These are phyloP conservation scores for Ormyrus rosae DNA, from an alignment of 2,888 invertebrate species.

Conservation along the genomic window DNA sequence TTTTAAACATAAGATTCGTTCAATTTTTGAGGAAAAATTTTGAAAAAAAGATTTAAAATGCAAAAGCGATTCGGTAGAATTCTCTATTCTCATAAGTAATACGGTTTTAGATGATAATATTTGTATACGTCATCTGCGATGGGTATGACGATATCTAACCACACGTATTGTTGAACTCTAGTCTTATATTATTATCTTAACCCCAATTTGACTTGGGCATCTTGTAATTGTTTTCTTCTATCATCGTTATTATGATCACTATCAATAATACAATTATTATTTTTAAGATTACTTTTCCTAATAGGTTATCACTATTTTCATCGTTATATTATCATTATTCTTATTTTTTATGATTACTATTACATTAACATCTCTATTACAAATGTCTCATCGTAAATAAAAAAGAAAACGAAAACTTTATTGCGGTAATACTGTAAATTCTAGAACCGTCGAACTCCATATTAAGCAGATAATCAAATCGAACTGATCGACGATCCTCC, in stretches of 20 bases:
- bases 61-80: slow-evolving; percentile 7
- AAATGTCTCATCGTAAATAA: slow-evolving; percentile 23
- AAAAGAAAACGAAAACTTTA: slow-evolving; percentile 19
- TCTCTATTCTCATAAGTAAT: slow-evolving; percentile 51
- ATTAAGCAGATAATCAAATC: slow-evolving; percentile 46
- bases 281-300: slow-evolving; percentile 3
- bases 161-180: slow-evolving; percentile 75
- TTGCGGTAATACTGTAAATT: slow-evolving; percentile 14
- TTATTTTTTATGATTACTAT: slow-evolving; percentile 7
- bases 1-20: too few relatives aligned
- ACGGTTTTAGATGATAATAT: slow-evolving; percentile 71
- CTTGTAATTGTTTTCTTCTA: slow-evolving; percentile 47
- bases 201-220: slow-evolving; percentile 63
- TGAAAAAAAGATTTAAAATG: neutral
- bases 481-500: slow-evolving; percentile 39
- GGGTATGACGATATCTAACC: slow-evolving; percentile 68
- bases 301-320: neutral
- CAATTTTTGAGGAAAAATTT: too few relatives aligned
- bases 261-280: slow-evolving; percentile 13
- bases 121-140: slow-evolving; percentile 71
- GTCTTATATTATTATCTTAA: slow-evolving; percentile 72
- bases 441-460: slow-evolving; percentile 29
- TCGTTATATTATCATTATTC: slow-evolving; percentile 10
- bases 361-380: slow-evolving; percentile 9
- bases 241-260: slow-evolving; percentile 12